Conservation (phyloP, 2,113 vertebrate genomes). For the Thalassoma bifasciatum region DNA sequence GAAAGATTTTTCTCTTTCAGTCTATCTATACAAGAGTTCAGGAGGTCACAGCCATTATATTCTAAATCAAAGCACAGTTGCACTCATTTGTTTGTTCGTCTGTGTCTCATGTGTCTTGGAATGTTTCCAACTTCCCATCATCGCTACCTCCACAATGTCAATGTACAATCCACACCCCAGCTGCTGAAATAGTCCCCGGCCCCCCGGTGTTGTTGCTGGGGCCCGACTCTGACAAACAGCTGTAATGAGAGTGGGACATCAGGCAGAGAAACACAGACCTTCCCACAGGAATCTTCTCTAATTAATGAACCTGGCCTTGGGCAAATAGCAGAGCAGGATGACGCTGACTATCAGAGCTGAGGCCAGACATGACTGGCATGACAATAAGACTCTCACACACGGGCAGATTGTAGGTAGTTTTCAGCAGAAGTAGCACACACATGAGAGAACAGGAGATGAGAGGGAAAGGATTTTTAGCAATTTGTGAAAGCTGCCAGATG, state of each 20-base stretch:
- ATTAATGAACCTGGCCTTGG: slow-evolving; percentile 84
- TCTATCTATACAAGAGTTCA: background rate
- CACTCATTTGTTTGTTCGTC: background rate
- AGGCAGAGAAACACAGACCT: slow-evolving; percentile 74
- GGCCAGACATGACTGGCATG: slow-evolving; percentile 74
- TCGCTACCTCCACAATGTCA: slow-evolving; percentile 29
- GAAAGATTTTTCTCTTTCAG: background rate
- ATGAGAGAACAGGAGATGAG: slow-evolving; percentile 34
- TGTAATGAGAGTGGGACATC: slow-evolving; percentile 78
- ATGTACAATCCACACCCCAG: slow-evolving; percentile 41
- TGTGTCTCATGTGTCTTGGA: slow-evolving; percentile 26
- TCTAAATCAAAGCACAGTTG: background rate
- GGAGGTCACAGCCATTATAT: slow-evolving; percentile 1
- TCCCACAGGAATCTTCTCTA: slow-evolving; percentile 80
- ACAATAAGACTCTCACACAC: slow-evolving; percentile 50
- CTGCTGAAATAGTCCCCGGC: slow-evolving; percentile 50
- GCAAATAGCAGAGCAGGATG: slow-evolving; percentile 76
- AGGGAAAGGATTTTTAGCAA: slow-evolving; percentile 32
- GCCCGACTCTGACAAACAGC: slow-evolving; percentile 73
- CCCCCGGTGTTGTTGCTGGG: slow-evolving; percentile 63
- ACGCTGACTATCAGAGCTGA: slow-evolving; percentile 68
- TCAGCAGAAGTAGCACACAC: slow-evolving; percentile 20
- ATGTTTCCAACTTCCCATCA: slow-evolving; percentile 4
- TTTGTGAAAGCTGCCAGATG: slow-evolving; percentile 47
- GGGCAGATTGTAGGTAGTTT: slow-evolving; percentile 45